Percentiles rank a stretch among this genome's conserved stretches.
phyloP scores from a whole-genome alignment of 2,113 vertebrate genomes.

The Phyllostomus hastatus region DNA sequence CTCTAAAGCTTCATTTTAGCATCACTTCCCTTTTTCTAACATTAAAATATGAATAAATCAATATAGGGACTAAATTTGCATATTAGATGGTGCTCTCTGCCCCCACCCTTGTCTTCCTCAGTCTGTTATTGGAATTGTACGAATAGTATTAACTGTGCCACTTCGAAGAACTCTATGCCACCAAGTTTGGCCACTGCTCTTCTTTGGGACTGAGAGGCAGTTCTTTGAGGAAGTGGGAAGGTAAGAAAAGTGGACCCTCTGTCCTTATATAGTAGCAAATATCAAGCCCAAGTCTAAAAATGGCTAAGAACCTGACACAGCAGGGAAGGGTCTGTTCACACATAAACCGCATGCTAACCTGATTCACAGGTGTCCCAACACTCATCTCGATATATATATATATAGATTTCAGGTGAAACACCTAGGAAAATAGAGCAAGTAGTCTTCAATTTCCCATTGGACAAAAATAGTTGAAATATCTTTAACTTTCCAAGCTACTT shows the following conservation, averaged over 20 bases:
- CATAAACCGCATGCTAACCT: background rate
- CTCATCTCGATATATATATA: background rate
- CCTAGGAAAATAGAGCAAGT: background rate
- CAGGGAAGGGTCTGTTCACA: background rate
- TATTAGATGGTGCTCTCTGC: background rate
- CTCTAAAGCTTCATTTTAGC: background rate
- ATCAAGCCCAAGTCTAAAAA: background rate
- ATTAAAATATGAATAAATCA: background rate
- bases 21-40: background rate
- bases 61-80: background rate
- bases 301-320: background rate
- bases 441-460: background rate
- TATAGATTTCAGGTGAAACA: background rate
- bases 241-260: background rate
- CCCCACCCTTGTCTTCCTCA: background rate
- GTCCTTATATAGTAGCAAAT: background rate
- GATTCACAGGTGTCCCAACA: no score
- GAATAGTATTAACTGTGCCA: background rate
- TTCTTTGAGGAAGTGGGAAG: background rate
- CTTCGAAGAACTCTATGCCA: background rate
- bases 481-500: background rate
- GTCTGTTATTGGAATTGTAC: background rate
- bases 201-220: background rate
- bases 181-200: background rate
- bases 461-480: background rate